Evolutionary conservation across 2,888 invertebrate species (phyloP).

Genomic region (Drosophila basisetae): DNA sequence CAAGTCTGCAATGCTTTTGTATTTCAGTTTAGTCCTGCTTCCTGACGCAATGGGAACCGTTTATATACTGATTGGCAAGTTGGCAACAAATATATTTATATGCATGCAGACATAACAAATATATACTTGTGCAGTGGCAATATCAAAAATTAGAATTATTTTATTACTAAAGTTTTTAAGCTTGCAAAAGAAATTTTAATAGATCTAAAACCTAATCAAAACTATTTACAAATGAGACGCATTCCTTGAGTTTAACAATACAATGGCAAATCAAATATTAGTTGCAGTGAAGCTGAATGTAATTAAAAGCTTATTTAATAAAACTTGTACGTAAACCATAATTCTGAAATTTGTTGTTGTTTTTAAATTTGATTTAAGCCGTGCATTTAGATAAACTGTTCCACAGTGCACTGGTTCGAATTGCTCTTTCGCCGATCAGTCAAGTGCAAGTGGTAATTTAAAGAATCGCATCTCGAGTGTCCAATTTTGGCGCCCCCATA

Average conservation of each 20-base stretch:
- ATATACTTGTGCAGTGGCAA: too few relatives aligned
- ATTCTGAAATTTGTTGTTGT: background rate
- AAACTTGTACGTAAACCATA: background rate
- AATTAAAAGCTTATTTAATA: background rate
- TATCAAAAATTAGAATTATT: background rate
- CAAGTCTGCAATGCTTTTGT: too few relatives aligned
- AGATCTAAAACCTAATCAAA: background rate
- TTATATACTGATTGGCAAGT: too few relatives aligned
- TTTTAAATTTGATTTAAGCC: background rate
- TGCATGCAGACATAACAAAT: too few relatives aligned
- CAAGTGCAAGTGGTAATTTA: constrained; percentile 80
- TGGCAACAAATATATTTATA: too few relatives aligned
- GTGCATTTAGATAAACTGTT: background rate
- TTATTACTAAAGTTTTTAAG: background rate
- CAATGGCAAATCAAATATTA: background rate
- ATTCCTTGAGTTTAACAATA: background rate
- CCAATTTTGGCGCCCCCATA: constrained; percentile 73
- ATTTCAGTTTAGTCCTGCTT: too few relatives aligned
- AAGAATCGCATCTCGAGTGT: constrained; percentile 72
- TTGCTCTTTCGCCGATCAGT: constrained; percentile 54
- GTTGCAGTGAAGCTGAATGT: background rate
- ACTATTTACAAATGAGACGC: background rate
- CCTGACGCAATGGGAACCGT: too few relatives aligned
- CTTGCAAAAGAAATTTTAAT: background rate
- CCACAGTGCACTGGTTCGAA: constrained; percentile 48